Base-by-base conservation (phyloP, 2,888 invertebrate species). In the Plebejus anna region DNA sequence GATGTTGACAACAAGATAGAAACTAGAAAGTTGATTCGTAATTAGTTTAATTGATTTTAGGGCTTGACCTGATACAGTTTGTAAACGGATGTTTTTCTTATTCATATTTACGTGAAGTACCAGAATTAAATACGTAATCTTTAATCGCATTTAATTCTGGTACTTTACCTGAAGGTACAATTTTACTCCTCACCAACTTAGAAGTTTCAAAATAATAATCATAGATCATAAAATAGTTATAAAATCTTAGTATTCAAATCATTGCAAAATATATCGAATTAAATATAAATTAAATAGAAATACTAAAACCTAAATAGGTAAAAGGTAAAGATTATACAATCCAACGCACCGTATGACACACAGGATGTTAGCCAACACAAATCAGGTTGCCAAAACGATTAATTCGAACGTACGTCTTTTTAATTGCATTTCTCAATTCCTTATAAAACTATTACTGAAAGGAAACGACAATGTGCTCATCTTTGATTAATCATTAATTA, bases 291-390 rank as follows among this genome's bases (percentile, higher is more conserved):
- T 9, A 66, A 32, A 66, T 66, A 66, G 32, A 66, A 66, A 22
- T 32, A 36, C 32, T 66, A 66, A 66, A 66, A 66, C 16, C 66
- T 66, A 66, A 66, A 13, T 66, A 66, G 66, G 66, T 66, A 66
- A 66, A 16, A 66, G 66, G 66, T 36, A 66, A 66, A 66, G 1
- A 32, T 66, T 66, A 66, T 66, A 66, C 66, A 66, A 36, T 66
- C 66, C 76, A 76, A 73, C 13, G 55, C 78, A 76, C 75, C 80
- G 78, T 80, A 81, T 80, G 80, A 78, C 75, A 70, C 75, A 77
- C 81, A 80, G 82, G 81, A 81, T 80, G 81, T 83, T 83, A 80
- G 79, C 76, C 80, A 82, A 83, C 79, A 78, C 77, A 78, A 80
- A 81, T 79, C 80, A 79, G 77, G 77, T 80, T 80, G 81, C 80